Conservation (phyloP, 2,113 vertebrate species). For the Psilopogon haemacephalus region DNA sequence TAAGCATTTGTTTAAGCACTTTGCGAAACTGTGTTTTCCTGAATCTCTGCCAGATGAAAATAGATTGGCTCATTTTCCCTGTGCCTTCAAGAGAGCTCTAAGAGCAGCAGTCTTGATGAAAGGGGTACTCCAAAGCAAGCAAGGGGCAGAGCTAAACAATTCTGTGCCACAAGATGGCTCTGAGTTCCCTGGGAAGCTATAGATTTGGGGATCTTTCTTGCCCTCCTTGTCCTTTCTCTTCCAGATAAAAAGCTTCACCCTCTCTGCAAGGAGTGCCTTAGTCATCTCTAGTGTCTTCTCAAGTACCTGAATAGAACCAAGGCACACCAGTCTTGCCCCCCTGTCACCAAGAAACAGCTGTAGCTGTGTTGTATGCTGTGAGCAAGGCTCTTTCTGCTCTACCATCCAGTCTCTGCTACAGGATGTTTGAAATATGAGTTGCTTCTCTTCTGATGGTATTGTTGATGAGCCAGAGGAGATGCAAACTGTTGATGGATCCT, state of each 20-base stretch:
- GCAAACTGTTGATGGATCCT: not conserved
- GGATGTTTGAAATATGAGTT: not conserved
- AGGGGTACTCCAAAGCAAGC: not conserved
- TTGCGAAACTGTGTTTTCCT: slow-evolving; percentile 1
- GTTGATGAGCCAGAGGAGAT: not conserved
- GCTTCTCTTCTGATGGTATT: not conserved
- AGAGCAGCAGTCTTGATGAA: not conserved
- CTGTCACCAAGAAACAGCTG: not conserved
- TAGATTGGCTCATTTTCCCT: slow-evolving; percentile 11
- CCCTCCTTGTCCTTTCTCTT: not conserved
- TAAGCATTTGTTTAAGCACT: slow-evolving; percentile 30
- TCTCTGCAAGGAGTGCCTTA: not conserved
- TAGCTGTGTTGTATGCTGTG: not conserved
- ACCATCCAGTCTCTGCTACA: not conserved
- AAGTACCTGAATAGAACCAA: not conserved
- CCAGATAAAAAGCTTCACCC: not conserved
- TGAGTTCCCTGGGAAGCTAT: not conserved
- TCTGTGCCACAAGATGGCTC: not conserved
- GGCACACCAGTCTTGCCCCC: not conserved
- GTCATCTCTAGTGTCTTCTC: not conserved
- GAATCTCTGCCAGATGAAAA: slow-evolving; percentile 29
- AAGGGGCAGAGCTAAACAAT: not conserved
- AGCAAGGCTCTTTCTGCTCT: not conserved
- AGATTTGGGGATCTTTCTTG: not conserved
- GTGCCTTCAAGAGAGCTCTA: not conserved